Conservation (phyloP, 2,888 invertebrate genomes). For the Heteropelma amictum region DNA sequence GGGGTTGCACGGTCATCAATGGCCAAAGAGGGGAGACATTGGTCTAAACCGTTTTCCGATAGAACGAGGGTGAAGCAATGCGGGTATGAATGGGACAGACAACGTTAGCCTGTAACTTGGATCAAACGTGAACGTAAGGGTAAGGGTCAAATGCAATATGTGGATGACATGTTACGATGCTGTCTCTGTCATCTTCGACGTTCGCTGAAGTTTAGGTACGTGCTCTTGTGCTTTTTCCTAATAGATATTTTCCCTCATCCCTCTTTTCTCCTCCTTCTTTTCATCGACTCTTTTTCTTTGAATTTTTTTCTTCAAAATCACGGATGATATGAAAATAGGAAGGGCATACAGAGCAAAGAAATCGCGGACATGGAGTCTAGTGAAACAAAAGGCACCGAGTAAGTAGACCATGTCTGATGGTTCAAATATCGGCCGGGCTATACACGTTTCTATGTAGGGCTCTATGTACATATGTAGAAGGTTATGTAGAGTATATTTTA, state of each 20-base stretch:
- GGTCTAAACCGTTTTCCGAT: constrained; percentile 65
- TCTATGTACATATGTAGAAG: background rate
- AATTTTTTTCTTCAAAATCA: too few relatives aligned
- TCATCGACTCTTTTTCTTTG: background rate
- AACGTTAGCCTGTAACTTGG: background rate
- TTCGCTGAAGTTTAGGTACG: background rate
- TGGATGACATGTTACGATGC: background rate
- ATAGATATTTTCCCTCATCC: background rate
- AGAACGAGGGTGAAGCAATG: constrained; percentile 51
- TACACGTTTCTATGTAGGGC: too few relatives aligned
- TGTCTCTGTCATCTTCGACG: background rate
- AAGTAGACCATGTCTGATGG: too few relatives aligned
- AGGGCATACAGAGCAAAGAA: too few relatives aligned
- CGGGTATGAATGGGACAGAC: constrained; percentile 39
- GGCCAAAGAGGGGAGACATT: constrained; percentile 55
- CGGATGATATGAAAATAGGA: background rate
- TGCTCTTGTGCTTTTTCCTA: background rate
- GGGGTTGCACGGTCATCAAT: constrained; percentile 48
- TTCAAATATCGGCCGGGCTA: too few relatives aligned
- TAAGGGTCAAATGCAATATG: background rate
- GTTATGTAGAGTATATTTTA: background rate
- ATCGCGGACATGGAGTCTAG: too few relatives aligned
- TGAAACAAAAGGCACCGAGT: too few relatives aligned
- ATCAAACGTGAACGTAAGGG: background rate
- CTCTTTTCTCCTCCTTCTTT: background rate